Evolutionary conservation across 2,113 vertebrate genomes (phyloP), one percentile per base, ranked within the genome.

Genomic region (Dipodomys spectabilis): DNA sequence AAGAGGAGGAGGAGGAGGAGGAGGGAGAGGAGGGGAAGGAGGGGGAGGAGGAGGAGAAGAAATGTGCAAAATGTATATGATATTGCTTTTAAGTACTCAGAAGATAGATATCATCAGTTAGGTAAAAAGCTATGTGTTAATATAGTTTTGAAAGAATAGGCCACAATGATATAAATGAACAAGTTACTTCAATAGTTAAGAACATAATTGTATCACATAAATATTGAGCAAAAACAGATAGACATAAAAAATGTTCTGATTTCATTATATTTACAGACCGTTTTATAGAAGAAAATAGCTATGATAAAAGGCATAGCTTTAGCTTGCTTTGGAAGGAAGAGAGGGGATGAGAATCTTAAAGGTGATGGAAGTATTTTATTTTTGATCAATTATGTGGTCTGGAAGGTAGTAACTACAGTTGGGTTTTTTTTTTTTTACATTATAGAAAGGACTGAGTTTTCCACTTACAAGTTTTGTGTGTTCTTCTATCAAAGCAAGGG

Each of bases 401-500:
- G 25, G n/a, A 5, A 74, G 4, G 0, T 60, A 1, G 10, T 86
- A 71, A 75, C 1, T 53, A 77, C 16, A 13, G 7, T 68, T 39
- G 39, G 39, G 5, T 39, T 39, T 39, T 39, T 35, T 35, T 35
- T 35, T 73, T 1, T 64, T 77, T 6, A 85, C 1, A 71, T 95
- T 39, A 68, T 25, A n/a, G 74, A 87, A 39, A 39, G 39, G 39
- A 39, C 16, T 27, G 23, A 65, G n/a, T n/a, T 90, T 94, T 87
- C 39, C 11, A 69, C 0, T 74, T 74, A 74, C 0, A 0, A 82
- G 39, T 39, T 73, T n/a, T 89, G 19, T 15, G 18, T 2, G 82
- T 7, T 57, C 73, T 53, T 12, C 8, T 60, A 0, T 68, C 60
- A 62, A 22, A 62, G 60, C 60, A 62, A 49, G 49, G 49, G 16